Base-by-base conservation (phyloP, 2,888 invertebrate species). In the Calliopum simillimum region DNA sequence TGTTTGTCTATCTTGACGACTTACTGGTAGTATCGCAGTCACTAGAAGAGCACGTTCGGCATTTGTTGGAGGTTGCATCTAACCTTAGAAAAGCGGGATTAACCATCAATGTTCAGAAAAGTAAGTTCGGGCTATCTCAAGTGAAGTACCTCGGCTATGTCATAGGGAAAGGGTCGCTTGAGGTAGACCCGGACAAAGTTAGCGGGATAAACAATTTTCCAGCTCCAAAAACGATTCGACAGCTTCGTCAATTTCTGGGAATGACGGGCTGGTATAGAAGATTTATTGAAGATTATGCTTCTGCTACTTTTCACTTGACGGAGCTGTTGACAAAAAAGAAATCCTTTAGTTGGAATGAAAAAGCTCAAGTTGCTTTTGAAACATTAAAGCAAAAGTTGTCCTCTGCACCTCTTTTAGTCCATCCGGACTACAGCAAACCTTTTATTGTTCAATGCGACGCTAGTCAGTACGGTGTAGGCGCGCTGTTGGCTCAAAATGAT, bases 391-490 rank as follows among this genome's bases (percentile, higher is more conserved):
- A 44, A 13, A 61, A 43, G n/a, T 19, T 73, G 11, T 53, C 66
- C 1, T 43, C 62, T 8, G 71, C 73, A 6, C 71, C 73, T 13
- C 33, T 69, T 46, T 21, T 74, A 3, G 47, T 59, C 1, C 58
- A 68, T 25, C 69, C 72, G 0, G 61, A 75, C 44, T 73, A 69
- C 51, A 16, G 11, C 5, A 63, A 70, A 49, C 62, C 69, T 1
- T 74, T 74, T 53, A 51, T 70, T 13, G 33, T 74, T 12, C 72
- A 73, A 46, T 72, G 71, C 58, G 68, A 71, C 49, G 69, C 73
- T 2, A 61, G 66, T 41, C 49, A 62, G 33, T 49, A 16, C 1
- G 71, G 69, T 6, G 70, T 74, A 14, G 73, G 69, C 12, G 71
- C 69, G 19, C 56, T 74, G 1, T 46, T 72, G 4, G 63, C 64